A percentile compares a stretch with the other conserved stretches of the same genome.
Conservation (phyloP, 2,888 invertebrate species). For the Aproaerema taeniolella region DNA sequence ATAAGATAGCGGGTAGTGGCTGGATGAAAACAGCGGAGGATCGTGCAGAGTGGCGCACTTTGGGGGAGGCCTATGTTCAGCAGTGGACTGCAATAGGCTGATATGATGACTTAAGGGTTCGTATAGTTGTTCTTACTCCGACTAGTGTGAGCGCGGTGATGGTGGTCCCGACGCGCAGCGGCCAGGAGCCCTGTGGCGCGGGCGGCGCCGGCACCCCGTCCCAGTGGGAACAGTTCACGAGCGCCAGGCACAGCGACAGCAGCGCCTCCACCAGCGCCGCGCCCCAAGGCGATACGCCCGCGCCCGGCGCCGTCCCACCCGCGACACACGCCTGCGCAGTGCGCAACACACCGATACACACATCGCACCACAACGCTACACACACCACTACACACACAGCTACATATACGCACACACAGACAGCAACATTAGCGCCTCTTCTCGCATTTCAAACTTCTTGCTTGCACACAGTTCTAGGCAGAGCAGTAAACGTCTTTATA, state of each 20-base stretch:
- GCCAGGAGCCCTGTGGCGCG: slow-evolving; percentile 78
- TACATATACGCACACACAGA: too few relatives aligned
- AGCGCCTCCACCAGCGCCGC: slow-evolving; percentile 30
- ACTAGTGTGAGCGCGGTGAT: slow-evolving; percentile 80
- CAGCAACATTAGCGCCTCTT: too few relatives aligned
- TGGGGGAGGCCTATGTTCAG: background rate
- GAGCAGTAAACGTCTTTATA: too few relatives aligned
- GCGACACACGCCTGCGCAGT: background rate
- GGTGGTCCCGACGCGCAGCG: slow-evolving; percentile 81
- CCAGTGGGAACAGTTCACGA: slow-evolving; percentile 84
- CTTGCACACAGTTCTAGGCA: too few relatives aligned
- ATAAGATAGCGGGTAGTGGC: too few relatives aligned
- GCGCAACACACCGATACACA: too few relatives aligned
- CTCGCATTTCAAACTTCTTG: too few relatives aligned
- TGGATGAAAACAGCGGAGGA: too few relatives aligned
- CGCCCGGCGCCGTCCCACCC: background rate
- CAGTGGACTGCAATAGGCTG: too few relatives aligned
- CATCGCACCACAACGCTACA: too few relatives aligned
- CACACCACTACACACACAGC: too few relatives aligned
- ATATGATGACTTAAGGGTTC: background rate
- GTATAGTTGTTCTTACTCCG: slow-evolving; percentile 65
- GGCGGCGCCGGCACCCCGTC: slow-evolving; percentile 79
- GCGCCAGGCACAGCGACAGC: slow-evolving; percentile 74
- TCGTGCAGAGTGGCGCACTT: background rate
- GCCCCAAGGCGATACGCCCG: slow-evolving; percentile 72